Evolutionary conservation across 2,888 invertebrate species (phyloP).

Genomic region (Xestia rhomboidea): DNA sequence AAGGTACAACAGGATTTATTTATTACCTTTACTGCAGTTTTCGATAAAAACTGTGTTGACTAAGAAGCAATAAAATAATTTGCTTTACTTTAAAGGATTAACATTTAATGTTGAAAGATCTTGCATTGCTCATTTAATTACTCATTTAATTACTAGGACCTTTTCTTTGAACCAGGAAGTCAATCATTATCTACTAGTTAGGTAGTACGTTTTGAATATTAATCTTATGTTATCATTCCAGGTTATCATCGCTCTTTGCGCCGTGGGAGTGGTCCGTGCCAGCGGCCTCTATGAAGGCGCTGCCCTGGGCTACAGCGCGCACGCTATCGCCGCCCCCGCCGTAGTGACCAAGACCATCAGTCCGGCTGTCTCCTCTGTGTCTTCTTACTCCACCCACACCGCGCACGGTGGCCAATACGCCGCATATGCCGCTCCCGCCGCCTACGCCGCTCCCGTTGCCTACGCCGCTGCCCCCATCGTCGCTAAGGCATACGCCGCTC

Average conservation of each 20-base stretch:
- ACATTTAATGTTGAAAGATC: constrained; percentile 3
- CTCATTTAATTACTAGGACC: neutral
- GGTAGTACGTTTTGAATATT: constrained; percentile 15
- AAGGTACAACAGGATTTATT: constrained; percentile 77
- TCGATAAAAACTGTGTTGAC: constrained; percentile 12
- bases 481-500: constrained; percentile 67
- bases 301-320: constrained; percentile 88
- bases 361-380: constrained; percentile 78
- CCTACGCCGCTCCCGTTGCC: constrained; percentile 54
- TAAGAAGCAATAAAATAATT: constrained; percentile 6
- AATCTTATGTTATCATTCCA: constrained; percentile 69
- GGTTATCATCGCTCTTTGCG: constrained; percentile 91
- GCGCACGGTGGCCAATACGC: constrained; percentile 70
- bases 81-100: neutral
- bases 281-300: constrained; percentile 88
- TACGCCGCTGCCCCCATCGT: constrained; percentile 80
- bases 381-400: constrained; percentile 75
- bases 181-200: neutral
- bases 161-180: constrained; percentile 27
- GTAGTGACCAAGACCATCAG: constrained; percentile 81
- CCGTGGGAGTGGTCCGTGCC: constrained; percentile 91
- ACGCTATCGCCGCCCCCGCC: constrained; percentile 81
- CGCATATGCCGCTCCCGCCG: constrained; percentile 73
- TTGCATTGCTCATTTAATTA: neutral
- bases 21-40: constrained; percentile 39